Evolutionary conservation across 2,113 vertebrate genomes (phyloP), one percentile per base, ranked within the genome.

Genomic region (Heloderma charlesbogerti): DNA sequence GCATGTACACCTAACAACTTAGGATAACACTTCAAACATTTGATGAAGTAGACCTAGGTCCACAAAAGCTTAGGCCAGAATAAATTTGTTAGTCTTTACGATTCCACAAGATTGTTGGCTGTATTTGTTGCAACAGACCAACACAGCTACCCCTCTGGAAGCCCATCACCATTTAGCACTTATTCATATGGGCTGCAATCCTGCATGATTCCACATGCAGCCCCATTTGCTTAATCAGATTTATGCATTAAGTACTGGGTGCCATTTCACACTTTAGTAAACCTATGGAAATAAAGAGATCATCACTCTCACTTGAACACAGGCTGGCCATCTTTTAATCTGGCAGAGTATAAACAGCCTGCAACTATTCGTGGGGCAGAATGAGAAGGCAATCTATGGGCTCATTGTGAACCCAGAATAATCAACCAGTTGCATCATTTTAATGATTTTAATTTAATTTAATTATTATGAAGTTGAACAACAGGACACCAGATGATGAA

Each of bases 401-500:
- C 40, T 45, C 78, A 54, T 71, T 71, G 67, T 82, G 78, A 67
- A 18, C 43, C 51, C 82, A 51, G 45, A 80, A 66, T 84, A 90
- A 83, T 84, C 54, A 40, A 45, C 88, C 80, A 75, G 80, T 84
- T 60, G 69, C 79, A 37, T 71, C 51, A 12, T 54, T 90, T 66
- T 77, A 72, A 66, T 66, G 71, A 34, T 63, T 89, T 89, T 75
- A 84, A 90, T 85, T 48, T 85, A 67, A 12, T 16, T 16, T 60
- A 13, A 60, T 60, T 60, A 84, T 34, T 85, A 84, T 31, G 51
- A 80, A 66, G 82, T 67, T 85, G 31, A 43, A 51, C 85, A 90
- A 63, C 34, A 69, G 74, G 63, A 37, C 40, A 69, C 31, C 43
- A 67, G 54, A 83, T 31, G 25, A 48, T 40, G 51, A 60, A 57